These are phyloP conservation scores for Pseudomyrmex concolor DNA, from an alignment of 1,140 invertebrate genomes.

Conservation along the genomic window DNA sequence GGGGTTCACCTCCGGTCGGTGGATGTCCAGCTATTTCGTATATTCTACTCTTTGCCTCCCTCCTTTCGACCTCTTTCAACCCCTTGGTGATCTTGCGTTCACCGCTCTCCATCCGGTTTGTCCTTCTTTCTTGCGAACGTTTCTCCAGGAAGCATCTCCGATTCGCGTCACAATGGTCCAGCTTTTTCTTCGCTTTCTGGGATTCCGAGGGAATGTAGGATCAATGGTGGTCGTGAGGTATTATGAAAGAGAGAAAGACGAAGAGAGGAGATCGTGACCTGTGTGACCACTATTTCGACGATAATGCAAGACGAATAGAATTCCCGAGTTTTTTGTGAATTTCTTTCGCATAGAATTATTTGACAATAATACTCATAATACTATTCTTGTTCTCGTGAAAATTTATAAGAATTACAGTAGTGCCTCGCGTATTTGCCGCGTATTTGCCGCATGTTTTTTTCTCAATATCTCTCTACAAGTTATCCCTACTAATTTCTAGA, in stretches of 20 bases:
- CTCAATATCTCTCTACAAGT: no score
- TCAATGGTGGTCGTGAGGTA: conserved; percentile 14
- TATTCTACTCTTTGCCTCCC: conserved; percentile 45
- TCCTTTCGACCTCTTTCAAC: neutral
- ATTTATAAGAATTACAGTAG: neutral
- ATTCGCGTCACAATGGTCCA: conserved; percentile 63
- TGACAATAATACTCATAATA: neutral
- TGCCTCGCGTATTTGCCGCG: no score
- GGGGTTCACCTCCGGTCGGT: conserved; percentile 28
- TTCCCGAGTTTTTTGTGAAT: neutral
- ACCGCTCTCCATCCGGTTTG: conserved; percentile 46
- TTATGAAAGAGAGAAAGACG: conserved; percentile 21
- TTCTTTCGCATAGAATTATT: neutral
- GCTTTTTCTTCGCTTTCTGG: conserved; percentile 56
- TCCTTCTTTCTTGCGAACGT: conserved; percentile 49
- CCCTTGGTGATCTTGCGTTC: conserved; percentile 11
- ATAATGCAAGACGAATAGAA: conserved; percentile 25
- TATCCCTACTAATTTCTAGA: no score
- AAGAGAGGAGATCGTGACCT: neutral
- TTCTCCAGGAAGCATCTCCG: conserved; percentile 60
- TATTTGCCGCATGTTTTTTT: no score
- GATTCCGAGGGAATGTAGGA: conserved; percentile 14
- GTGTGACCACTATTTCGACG: neutral
- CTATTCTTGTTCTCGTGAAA: neutral
- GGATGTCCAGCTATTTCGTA: conserved; percentile 49